Evolutionary conservation across 2,113 vertebrate species (phyloP), one percentile per base, ranked within the genome.

Genomic region (Edolisoma coerulescens): DNA sequence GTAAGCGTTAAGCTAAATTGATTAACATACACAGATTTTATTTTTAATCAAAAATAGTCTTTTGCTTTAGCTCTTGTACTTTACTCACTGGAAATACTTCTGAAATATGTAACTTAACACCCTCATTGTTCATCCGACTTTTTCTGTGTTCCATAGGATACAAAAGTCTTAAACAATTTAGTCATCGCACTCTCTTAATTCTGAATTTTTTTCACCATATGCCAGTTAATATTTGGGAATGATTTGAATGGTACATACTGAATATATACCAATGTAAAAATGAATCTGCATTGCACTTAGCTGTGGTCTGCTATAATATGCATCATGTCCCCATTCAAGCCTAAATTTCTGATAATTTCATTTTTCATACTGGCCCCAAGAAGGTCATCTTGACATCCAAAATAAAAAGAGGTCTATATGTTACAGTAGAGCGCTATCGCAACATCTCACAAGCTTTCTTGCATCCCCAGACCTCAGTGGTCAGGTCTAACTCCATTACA

Each of bases 181-280:
- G 4, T 22, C 14, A 75, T 10, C 2, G 3, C 1, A 2, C 2
- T 65, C 9, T 37, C 11, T 41, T 54, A 18, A 8, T 60, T 54
- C 24, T 47, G 27, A 44, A 24, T 41, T 11, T 33, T 63, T 73
- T 69, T 77, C 11, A 42, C 19, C 6, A 27, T 2, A 15, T 23
- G 6, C 3, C 23, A 47, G 10, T 16, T n/a, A 54, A 42, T 37
- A 23, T 23, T 33, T 84, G 9, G 20, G 30, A 89, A 44, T 1
- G 4, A 59, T 64, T 35, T 67, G 23, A 81, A 61, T 65, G 2
- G 6, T 32, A 63, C 10, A 3, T 41, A 30, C 15, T 63, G n/a
- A 74, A 52, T 33, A 64, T 59, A 30, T 35, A 33, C 3, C 6
- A 76, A 24, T 15, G 7, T 50, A 42, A 70, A 49, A 47, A 44